Conservation (phyloP, 2,113 vertebrate species). For the Ceyx melanurus region DNA sequence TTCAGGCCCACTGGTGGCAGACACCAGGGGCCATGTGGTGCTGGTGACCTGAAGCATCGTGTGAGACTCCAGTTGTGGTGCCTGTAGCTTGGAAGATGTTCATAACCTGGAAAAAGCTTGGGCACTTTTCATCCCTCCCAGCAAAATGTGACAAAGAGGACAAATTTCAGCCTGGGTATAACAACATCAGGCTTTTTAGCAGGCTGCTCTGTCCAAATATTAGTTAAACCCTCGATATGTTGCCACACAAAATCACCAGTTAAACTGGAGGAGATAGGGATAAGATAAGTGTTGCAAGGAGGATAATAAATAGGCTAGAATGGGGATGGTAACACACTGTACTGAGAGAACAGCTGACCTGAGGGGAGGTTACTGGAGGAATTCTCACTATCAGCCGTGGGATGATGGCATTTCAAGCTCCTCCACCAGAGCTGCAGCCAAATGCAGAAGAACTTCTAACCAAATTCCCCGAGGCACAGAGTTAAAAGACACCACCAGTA, state of each 20-base stretch:
- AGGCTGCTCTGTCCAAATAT: not conserved
- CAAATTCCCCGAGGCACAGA: not conserved
- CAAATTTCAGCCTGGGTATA: not conserved
- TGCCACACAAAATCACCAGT: not conserved
- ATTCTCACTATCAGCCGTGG: constrained; percentile 8
- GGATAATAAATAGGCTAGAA: constrained; percentile 7
- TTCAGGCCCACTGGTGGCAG: not conserved
- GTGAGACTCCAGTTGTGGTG: not conserved
- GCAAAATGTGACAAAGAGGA: not conserved
- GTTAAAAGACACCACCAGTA: not conserved
- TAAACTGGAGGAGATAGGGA: not conserved
- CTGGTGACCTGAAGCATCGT: not conserved
- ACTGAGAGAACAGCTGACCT: not conserved
- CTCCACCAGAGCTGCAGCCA: not conserved
- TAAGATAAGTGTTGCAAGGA: not conserved
- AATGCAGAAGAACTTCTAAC: not conserved
- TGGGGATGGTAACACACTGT: not conserved
- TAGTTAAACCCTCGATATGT: not conserved
- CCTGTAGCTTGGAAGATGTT: not conserved
- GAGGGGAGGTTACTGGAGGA: constrained; percentile 53
- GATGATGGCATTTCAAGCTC: constrained; percentile 21
- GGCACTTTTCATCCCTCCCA: not conserved
- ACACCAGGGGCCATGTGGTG: not conserved
- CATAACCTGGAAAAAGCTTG: not conserved
- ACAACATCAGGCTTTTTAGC: not conserved